phyloP scores from a whole-genome alignment of 1,140 invertebrate species.

The Bombus picipes region DNA sequence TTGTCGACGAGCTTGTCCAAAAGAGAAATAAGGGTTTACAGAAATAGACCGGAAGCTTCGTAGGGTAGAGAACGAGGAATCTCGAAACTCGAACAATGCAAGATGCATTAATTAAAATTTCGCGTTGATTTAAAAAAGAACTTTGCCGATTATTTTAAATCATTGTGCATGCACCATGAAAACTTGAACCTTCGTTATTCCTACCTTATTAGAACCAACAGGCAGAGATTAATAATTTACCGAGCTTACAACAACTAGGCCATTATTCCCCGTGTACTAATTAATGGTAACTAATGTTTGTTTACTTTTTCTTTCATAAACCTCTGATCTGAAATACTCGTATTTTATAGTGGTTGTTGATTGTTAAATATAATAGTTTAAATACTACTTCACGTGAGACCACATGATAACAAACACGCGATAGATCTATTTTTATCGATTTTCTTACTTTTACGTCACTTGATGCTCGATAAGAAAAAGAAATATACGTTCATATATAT shows the following conservation, averaged over 20 bases:
- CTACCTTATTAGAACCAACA: not conserved
- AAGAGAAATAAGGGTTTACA: constrained; percentile 24
- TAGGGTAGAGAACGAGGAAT: too few species aligned
- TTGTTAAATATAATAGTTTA: not conserved
- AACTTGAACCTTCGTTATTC: constrained; percentile 8
- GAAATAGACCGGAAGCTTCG: constrained; percentile 27
- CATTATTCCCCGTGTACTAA: constrained; percentile 5
- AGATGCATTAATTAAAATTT: constrained; percentile 35
- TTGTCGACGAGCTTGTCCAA: not conserved
- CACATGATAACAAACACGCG: not conserved
- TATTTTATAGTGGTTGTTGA: not conserved
- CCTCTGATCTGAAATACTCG: not conserved
- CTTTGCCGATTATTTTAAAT: constrained; percentile 2
- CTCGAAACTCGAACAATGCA: not conserved
- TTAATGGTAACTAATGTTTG: not conserved
- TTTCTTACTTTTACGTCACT: not conserved
- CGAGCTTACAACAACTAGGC: not conserved
- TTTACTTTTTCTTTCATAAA: not conserved
- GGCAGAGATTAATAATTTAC: constrained; percentile 13
- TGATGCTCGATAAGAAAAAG: not conserved
- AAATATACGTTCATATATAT: too few species aligned
- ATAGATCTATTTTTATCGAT: not conserved
- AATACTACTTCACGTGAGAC: not conserved
- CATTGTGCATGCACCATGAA: not conserved
- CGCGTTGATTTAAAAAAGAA: not conserved